Evolutionary conservation across 2,797 vertebrate species (phyloP).

Genomic region (Takifugu rubripes): DNA sequence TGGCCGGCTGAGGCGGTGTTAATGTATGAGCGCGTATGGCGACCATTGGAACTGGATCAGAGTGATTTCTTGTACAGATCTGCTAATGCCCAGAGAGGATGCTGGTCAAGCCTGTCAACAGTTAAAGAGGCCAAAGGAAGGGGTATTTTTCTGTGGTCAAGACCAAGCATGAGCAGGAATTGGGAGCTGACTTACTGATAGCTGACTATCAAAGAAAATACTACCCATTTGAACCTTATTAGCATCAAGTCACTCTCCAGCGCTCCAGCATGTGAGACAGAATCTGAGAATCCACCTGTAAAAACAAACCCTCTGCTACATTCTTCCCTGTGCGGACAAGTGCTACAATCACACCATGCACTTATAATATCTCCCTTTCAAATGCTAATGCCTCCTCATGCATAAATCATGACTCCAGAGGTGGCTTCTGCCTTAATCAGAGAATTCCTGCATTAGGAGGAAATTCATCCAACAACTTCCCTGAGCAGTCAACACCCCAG

Average conservation of each 20-base stretch:
- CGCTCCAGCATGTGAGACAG: too few relatives aligned
- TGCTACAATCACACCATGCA: slow-evolving; percentile 53
- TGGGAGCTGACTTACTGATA: slow-evolving; percentile 24
- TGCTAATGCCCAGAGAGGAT: too few relatives aligned
- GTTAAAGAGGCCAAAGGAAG: too few relatives aligned
- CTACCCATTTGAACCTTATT: slow-evolving; percentile 37
- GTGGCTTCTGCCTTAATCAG: slow-evolving; percentile 32
- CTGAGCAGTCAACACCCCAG: neutral
- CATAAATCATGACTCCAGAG: slow-evolving; percentile 75
- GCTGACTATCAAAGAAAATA: slow-evolving; percentile 19
- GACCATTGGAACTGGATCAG: too few relatives aligned
- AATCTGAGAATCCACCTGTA: slow-evolving; percentile 15
- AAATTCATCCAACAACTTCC: neutral
- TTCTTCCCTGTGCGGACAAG: slow-evolving; percentile 25
- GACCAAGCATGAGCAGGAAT: neutral
- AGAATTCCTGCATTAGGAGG: neutral
- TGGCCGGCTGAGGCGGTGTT: too few relatives aligned
- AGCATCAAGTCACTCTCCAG: neutral
- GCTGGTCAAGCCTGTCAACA: too few relatives aligned
- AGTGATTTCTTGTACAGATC: too few relatives aligned
- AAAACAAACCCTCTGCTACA: slow-evolving; percentile 10
- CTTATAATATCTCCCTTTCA: slow-evolving; percentile 77
- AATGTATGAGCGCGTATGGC: too few relatives aligned
- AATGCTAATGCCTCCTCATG: slow-evolving; percentile 75
- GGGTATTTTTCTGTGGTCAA: neutral